phyloP scores from a whole-genome alignment of 2,888 invertebrate genomes.

The Enoplolaimus lenunculus region DNA sequence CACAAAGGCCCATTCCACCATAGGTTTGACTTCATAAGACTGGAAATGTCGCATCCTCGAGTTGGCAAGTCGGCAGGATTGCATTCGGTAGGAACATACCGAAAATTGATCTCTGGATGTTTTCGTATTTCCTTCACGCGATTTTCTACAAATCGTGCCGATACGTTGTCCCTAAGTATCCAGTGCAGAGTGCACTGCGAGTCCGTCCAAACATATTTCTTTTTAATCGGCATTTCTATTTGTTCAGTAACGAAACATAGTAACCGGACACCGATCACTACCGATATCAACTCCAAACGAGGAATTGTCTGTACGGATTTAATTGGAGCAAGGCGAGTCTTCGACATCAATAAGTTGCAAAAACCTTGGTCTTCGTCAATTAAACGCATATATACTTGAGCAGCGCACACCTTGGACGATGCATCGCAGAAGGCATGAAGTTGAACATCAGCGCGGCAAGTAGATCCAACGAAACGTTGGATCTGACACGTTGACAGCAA shows the following conservation, averaged over 20 bases:
- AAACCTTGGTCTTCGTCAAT: background rate
- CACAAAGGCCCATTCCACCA: constrained; percentile 32
- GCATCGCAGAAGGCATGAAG: background rate
- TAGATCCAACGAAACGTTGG: background rate
- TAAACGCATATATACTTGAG: background rate
- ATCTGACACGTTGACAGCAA: background rate
- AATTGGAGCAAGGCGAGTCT: background rate
- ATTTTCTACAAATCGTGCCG: constrained; percentile 27
- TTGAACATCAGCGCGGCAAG: background rate
- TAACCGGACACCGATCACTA: constrained; percentile 23
- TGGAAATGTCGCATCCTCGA: constrained; percentile 26
- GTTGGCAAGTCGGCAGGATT: constrained; percentile 34
- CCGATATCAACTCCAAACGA: constrained; percentile 24
- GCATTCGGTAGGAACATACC: constrained; percentile 27
- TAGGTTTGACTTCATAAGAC: constrained; percentile 19
- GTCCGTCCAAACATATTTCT: constrained; percentile 26
- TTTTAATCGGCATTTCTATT: constrained; percentile 24
- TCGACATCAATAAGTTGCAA: background rate
- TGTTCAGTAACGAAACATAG: constrained; percentile 23
- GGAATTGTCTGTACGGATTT: background rate
- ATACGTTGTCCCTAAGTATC: constrained; percentile 21
- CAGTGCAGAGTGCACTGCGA: constrained; percentile 27
- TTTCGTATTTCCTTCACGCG: constrained; percentile 28
- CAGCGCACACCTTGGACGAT: background rate
- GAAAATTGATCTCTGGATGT: constrained; percentile 25